These are phyloP conservation scores for Bolinopsis microptera DNA, from an alignment of 37 sponge, comb jelly and placozoan species.

Conservation along the genomic window DNA sequence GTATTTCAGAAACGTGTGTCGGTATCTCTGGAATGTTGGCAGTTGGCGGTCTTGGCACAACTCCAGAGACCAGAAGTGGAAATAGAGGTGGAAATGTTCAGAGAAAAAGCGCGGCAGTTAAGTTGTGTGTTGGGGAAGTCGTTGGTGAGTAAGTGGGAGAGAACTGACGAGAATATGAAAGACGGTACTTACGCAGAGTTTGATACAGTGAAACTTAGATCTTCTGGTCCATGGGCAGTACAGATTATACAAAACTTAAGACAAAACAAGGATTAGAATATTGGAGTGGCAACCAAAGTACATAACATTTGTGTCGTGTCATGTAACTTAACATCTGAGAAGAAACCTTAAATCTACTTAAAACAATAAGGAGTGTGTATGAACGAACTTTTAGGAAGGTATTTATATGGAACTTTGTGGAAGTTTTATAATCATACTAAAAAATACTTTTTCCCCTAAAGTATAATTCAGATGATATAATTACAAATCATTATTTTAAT, in stretches of 20 bases:
- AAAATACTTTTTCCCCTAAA: no score
- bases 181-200: not conserved
- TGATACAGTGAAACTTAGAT: conserved; percentile 15
- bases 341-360: no score
- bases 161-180: not conserved
- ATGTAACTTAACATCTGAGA: no score
- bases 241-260: conserved; percentile 3
- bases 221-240: not conserved
- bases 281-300: no score
- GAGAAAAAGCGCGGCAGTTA: not conserved
- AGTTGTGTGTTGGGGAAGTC: not conserved
- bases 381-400: no score
- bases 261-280: not conserved
- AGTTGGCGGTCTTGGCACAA: not conserved
- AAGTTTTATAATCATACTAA: no score
- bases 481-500: no score
- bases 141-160: not conserved
- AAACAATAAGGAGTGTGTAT: no score
- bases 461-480: no score
- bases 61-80: conserved; percentile 1
- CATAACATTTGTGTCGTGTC: no score
- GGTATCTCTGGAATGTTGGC: conserved; percentile 39
- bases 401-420: no score
- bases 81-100: not conserved
- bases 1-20: not conserved